phyloP scores from a whole-genome alignment of 2,113 vertebrate genomes.

The Notiomystis cincta region DNA sequence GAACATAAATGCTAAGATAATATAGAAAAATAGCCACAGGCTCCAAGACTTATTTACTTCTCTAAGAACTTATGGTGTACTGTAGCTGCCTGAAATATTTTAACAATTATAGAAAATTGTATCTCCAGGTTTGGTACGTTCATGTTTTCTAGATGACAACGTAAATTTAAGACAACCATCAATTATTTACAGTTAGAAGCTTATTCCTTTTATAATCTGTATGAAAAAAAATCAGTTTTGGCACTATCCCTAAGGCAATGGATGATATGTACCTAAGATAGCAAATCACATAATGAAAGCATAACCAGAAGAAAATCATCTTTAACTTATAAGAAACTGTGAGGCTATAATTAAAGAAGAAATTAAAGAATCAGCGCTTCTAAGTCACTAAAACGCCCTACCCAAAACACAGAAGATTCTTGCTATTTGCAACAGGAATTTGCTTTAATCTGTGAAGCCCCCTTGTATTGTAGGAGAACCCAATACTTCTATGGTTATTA shows the following conservation, averaged over 20 bases:
- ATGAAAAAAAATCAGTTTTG: constrained; percentile 68
- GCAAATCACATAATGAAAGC: constrained; percentile 60
- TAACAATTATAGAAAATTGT: constrained; percentile 68
- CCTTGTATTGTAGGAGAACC: neutral
- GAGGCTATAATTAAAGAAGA: neutral
- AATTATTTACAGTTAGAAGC: constrained; percentile 73
- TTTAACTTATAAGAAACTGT: neutral
- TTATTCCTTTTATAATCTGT: constrained; percentile 56
- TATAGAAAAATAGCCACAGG: constrained; percentile 36
- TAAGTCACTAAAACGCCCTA: neutral
- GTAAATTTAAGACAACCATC: constrained; percentile 58
- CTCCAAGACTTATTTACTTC: constrained; percentile 8
- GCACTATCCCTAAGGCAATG: constrained; percentile 72
- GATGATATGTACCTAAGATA: constrained; percentile 31
- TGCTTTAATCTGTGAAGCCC: neutral
- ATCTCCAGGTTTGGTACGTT: constrained; percentile 64
- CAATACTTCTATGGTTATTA: neutral
- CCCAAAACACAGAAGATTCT: neutral
- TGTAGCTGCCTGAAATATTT: constrained; percentile 63
- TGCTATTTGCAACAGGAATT: neutral
- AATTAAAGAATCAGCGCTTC: neutral
- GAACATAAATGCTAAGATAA: constrained; percentile 9
- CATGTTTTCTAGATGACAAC: constrained; percentile 49
- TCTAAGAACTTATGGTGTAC: constrained; percentile 36
- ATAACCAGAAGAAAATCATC: constrained; percentile 46